Percentiles rank a stretch among this genome's conserved stretches.
These are phyloP conservation scores for Nineta flava DNA, from an alignment of 2,888 invertebrate species.

Conservation along the genomic window DNA sequence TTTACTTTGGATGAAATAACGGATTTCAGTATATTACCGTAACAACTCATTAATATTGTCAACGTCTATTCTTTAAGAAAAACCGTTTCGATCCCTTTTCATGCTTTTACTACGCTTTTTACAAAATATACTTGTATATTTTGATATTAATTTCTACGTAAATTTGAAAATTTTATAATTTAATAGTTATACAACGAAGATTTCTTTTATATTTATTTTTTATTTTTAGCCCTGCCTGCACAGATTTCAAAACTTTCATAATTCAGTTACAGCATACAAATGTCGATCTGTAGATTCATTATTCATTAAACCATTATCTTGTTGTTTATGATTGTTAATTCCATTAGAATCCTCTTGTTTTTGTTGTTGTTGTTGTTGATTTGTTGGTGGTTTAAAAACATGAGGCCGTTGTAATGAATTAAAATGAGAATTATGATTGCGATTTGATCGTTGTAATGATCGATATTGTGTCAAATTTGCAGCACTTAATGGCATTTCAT, in stretches of 20 bases:
- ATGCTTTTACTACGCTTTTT: too few relatives aligned
- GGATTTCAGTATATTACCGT: too few relatives aligned
- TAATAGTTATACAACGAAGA: too few relatives aligned
- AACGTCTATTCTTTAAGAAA: too few relatives aligned
- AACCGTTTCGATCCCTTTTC: too few relatives aligned
- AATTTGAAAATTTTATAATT: too few relatives aligned
- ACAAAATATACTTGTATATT: too few relatives aligned
- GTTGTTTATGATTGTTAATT: slow-evolving; percentile 17
- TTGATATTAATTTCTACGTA: too few relatives aligned
- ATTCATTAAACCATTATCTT: slow-evolving; percentile 1
- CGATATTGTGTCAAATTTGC: slow-evolving; percentile 35
- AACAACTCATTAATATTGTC: too few relatives aligned
- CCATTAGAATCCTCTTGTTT: slow-evolving; percentile 5
- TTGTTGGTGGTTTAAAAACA: slow-evolving; percentile 16
- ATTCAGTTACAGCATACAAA: slow-evolving; percentile 59
- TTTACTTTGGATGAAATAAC: too few relatives aligned
- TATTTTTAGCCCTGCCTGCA: background rate
- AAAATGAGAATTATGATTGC: slow-evolving; percentile 4
- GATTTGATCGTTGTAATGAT: slow-evolving; percentile 27
- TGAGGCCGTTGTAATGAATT: slow-evolving; percentile 23
- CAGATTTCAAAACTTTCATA: slow-evolving; percentile 26
- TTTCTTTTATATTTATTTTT: background rate
- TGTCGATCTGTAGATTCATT: slow-evolving; percentile 31
- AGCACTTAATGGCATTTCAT: slow-evolving; percentile 18
- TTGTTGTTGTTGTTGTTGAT: slow-evolving; percentile 15